phyloP scores from a whole-genome alignment of 2,888 invertebrate species.

The Tetranychus piercei region DNA sequence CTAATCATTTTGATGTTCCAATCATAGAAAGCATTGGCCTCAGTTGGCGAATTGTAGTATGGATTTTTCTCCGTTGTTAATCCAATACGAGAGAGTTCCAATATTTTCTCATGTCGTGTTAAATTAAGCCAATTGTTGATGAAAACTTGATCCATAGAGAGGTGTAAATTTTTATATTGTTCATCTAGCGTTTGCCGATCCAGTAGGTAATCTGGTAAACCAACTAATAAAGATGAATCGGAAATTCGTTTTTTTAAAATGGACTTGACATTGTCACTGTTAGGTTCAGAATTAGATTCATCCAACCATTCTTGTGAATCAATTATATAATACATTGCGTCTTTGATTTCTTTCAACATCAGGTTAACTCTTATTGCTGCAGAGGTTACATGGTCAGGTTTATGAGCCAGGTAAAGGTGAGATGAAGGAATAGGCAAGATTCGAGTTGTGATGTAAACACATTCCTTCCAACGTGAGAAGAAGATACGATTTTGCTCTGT shows the following conservation, averaged over 20 bases:
- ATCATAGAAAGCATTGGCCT: constrained; percentile 27
- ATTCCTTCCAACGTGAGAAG: constrained; percentile 28
- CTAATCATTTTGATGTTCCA: constrained; percentile 32
- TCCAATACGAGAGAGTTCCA: constrained; percentile 15
- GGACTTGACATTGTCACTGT: background rate
- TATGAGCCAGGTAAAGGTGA: constrained; percentile 25
- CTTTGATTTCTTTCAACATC: constrained; percentile 18
- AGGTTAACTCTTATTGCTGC: constrained; percentile 8
- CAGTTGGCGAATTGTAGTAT: constrained; percentile 26
- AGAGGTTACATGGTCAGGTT: constrained; percentile 13
- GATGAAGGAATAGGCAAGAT: constrained; percentile 28
- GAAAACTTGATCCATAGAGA: constrained; percentile 14
- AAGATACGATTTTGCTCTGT: constrained; percentile 15
- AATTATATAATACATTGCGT: constrained; percentile 15
- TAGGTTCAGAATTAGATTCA: background rate
- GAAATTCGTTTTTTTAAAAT: constrained; percentile 15
- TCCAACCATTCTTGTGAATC: constrained; percentile 19
- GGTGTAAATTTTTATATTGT: constrained; percentile 6
- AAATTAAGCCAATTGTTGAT: constrained; percentile 20
- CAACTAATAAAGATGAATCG: constrained; percentile 15
- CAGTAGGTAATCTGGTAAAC: constrained; percentile 16
- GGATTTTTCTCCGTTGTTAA: constrained; percentile 19
- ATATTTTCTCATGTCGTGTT: constrained; percentile 12
- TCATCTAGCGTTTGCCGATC: constrained; percentile 12
- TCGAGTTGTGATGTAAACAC: constrained; percentile 27